Evolutionary conservation across 2,888 invertebrate species (phyloP).

Genomic region (Apamea epomidion): DNA sequence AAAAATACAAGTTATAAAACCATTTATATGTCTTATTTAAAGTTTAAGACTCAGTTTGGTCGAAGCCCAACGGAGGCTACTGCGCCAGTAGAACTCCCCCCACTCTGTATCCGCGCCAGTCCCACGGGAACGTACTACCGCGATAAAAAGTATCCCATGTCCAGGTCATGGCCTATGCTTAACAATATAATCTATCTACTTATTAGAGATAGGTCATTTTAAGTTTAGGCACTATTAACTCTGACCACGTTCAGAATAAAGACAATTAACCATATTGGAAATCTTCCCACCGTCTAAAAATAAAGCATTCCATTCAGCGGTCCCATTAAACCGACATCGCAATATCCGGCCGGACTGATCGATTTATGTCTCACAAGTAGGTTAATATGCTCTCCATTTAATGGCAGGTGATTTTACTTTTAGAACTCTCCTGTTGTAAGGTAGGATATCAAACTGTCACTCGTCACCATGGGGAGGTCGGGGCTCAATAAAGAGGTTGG

Average conservation of each 20-base stretch:
- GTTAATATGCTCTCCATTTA: conserved; percentile 36
- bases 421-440: not conserved
- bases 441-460: not conserved
- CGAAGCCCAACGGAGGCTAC: too few species aligned
- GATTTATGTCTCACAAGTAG: conserved; percentile 36
- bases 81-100: too few species aligned
- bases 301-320: conserved; percentile 19
- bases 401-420: conserved; percentile 28
- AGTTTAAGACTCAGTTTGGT: too few species aligned
- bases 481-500: not conserved
- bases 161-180: not conserved
- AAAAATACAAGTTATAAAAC: too few species aligned
- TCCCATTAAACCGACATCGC: conserved; percentile 23
- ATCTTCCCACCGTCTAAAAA: conserved; percentile 20
- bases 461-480: not conserved
- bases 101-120: too few species aligned
- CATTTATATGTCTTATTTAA: too few species aligned
- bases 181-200: not conserved
- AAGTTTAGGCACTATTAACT: not conserved
- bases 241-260: not conserved
- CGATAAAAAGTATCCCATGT: not conserved
- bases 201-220: not conserved
- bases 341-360: conserved; percentile 41
- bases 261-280: not conserved
- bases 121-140: not conserved